These are phyloP conservation scores for Macrosiphum euphorbiae DNA, from an alignment of 2,888 invertebrate genomes.

Conservation along the genomic window DNA sequence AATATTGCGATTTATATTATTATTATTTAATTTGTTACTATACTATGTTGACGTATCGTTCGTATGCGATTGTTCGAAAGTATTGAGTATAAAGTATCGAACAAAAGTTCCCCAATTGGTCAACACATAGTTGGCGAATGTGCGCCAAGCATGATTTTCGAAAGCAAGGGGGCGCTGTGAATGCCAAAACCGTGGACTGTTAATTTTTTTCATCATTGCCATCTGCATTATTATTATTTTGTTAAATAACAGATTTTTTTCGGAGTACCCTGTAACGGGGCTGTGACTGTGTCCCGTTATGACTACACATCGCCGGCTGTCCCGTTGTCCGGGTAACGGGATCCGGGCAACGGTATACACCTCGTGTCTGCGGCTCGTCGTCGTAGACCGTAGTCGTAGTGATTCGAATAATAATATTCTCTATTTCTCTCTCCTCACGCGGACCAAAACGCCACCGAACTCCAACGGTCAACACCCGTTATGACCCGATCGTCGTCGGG, in stretches of 20 bases:
- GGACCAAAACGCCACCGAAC: slow-evolving; percentile 53
- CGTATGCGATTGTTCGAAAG: background rate
- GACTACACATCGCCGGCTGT: slow-evolving; percentile 29
- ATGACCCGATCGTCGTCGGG: slow-evolving; percentile 50
- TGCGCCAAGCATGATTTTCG: background rate
- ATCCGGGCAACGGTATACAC: slow-evolving; percentile 64
- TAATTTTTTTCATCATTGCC: background rate
- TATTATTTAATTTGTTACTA: background rate
- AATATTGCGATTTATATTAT: background rate
- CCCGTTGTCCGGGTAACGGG: slow-evolving; percentile 65
- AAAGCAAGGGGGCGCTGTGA: background rate
- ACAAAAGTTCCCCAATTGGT: background rate
- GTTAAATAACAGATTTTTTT: background rate
- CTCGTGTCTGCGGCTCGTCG: slow-evolving; percentile 15
- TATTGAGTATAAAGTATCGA: background rate
- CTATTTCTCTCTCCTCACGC: slow-evolving; percentile 49
- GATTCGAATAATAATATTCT: slow-evolving; percentile 20
- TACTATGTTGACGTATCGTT: background rate
- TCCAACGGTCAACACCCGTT: slow-evolving; percentile 64
- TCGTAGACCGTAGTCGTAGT: slow-evolving; percentile 18
- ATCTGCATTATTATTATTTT: background rate
- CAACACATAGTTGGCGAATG: background rate
- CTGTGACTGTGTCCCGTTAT: slow-evolving; percentile 55
- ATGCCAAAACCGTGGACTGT: slow-evolving; percentile 1
- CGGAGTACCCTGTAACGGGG: slow-evolving; percentile 57